phyloP scores from a whole-genome alignment of 2,797 vertebrate genomes.

The Phrynocephalus guinanensis region DNA sequence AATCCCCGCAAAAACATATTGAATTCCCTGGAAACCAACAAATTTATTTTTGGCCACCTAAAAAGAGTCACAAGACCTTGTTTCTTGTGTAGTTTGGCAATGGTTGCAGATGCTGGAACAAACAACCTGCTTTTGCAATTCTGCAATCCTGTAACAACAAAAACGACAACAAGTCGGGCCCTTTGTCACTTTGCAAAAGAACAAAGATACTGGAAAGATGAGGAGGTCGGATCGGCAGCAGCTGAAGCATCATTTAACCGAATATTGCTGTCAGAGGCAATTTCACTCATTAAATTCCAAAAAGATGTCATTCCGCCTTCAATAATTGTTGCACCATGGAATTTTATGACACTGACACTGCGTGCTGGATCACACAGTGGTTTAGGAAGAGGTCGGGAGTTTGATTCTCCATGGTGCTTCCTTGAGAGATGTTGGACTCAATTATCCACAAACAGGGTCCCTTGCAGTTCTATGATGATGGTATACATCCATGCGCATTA shows the following conservation, averaged over 20 bases:
- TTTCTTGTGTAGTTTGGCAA: no score
- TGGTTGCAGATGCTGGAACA: no score
- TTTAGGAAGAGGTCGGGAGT: no score
- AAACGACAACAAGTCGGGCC: not conserved
- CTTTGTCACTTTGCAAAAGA: rapidly evolving
- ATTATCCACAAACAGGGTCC: not conserved
- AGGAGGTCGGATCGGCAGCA: rapidly evolving
- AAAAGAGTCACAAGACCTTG: no score
- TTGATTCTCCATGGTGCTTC: no score
- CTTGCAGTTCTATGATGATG: not conserved
- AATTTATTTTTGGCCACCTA: no score
- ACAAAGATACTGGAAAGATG: rapidly evolving
- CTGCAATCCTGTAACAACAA: no score
- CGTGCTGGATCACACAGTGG: not conserved
- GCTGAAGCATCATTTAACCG: not conserved
- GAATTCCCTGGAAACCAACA: not conserved
- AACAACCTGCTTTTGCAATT: not conserved
- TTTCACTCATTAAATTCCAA: not conserved
- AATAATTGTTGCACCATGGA: not conserved
- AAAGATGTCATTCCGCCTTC: not conserved
- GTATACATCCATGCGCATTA: no score
- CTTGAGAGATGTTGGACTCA: not conserved
- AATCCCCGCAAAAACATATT: no score
- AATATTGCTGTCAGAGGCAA: rapidly evolving
- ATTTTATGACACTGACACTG: not conserved